Base-by-base conservation (phyloP, 2,113 vertebrate genomes). In the Polypterus senegalus region DNA sequence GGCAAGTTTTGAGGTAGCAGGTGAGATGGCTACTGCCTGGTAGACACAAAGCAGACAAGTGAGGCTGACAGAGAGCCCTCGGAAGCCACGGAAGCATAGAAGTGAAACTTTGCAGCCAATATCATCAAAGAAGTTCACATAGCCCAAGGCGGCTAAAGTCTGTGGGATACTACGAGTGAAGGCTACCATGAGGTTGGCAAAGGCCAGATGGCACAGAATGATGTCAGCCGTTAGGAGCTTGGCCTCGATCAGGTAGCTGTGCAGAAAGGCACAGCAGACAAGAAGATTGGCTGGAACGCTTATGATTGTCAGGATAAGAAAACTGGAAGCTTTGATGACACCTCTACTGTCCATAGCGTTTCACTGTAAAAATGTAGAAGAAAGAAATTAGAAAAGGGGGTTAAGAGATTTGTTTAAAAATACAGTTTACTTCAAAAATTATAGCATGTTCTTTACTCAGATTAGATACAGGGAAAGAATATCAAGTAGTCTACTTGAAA, bases 1-100 rank as follows among this genome's bases (percentile, higher is more conserved):
- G 43, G 72, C 71, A 63, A 77, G 54, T 10, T 57, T 44, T 51
- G 52, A 75, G 2, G 73, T 73, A 3, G 73, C 63, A 0, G 85
- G 79, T 3, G 78, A 68, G 0, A 88, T 65, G 48, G 77, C 85
- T 46, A 80, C 55, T 0, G 79, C 80, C 70, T 89, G 86, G 63
- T 85, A 83, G 61, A 84, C 78, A 6, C 83, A 87, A 56, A 88
- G 77, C 82, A 87, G 83, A 69, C 84, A 83, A 45, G 84, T 88
- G 59, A 87, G 61, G 71, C 81, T 88, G 27, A 89, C 81, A 0
- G 87, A 89, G 63, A 89, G 67, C 5, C 83, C 83, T 3, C 87
- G 80, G 57, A 70, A 3, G 3, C 85, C 67, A 47, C 87, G 76
- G 66, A 87, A 89, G 54, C 70, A 44, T 51, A 74, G 88, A 63